Evolutionary conservation across 2,113 vertebrate genomes (phyloP), one percentile per base, ranked within the genome.

Genomic region (Xenotilapia leptura): DNA sequence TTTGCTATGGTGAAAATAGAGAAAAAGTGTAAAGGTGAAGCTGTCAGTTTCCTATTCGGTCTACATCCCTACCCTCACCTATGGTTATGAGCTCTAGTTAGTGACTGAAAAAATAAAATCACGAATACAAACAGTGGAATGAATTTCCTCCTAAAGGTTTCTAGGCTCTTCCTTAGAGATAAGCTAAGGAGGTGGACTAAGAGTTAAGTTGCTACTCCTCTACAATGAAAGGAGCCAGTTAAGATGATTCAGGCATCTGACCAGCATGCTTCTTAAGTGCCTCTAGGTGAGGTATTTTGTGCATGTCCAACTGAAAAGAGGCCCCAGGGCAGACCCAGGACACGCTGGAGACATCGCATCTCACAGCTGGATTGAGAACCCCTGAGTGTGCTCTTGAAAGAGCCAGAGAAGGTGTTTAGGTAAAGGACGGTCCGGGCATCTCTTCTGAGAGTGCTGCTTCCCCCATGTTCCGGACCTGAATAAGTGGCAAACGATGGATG

Each of bases 21-120:
- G 40, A 45, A 75, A 75, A 26, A 28, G 6, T 49, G 42, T 45
- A 38, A 75, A 75, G 26, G 42, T 6, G 3, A 47, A 28, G 14
- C 0, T 28, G 23, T 75, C 40, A 7, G 4, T 17, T 47, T 75
- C 14, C 40, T 11, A 2, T 45, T 28, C 0, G 1, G 4, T 19
- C 23, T 12, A 47, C 23, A 31, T 49, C 40, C 23, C 23, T 47
- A 19, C 23, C 15, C 6, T 5, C 70, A 31, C 15, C 23, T 49
- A 31, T 49, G 15, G 23, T 31, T 47, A 19, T 2, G 23, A 75
- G 15, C 15, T 49, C 15, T 49, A 47, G 23, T 7, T 49, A 19
- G 42, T 49, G 42, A 19, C 70, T 0, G 9, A 19, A 75, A 75
- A 28, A 31, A 75, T 31, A 49, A 19, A 3, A 4, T 49, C 2